Evolutionary conservation across 2,888 invertebrate species (phyloP).

Genomic region (Zootermopsis nevadensis): DNA sequence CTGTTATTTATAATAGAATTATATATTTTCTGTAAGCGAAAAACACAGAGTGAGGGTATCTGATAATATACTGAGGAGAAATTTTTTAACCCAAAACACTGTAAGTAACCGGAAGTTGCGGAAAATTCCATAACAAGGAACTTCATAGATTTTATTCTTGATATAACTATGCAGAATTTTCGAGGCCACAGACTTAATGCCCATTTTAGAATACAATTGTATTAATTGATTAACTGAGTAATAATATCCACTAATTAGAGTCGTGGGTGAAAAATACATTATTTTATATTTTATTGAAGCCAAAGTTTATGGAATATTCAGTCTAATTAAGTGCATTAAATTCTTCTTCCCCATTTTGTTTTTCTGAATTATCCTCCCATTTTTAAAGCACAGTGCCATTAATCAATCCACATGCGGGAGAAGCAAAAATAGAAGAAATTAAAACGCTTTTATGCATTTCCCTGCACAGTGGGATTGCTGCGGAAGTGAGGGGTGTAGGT

Average conservation of each 20-base stretch:
- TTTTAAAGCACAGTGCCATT: not conserved
- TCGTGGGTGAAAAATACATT: not conserved
- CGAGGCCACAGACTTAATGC: too few species aligned
- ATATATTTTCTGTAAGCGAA: too few species aligned
- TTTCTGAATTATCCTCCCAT: not conserved
- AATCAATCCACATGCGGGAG: not conserved
- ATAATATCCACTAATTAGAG: not conserved
- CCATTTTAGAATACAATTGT: not conserved
- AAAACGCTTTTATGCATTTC: conserved; percentile 4
- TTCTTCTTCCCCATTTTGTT: not conserved
- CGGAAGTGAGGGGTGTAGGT: not conserved
- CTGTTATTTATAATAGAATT: too few species aligned
- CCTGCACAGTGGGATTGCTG: not conserved
- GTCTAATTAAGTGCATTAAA: not conserved
- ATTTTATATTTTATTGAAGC: not conserved
- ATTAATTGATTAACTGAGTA: not conserved
- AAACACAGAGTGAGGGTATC: too few species aligned
- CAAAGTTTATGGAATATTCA: not conserved
- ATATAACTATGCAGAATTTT: too few species aligned
- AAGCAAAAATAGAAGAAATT: not conserved
- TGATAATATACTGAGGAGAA: too few species aligned
- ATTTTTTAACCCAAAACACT: too few species aligned
- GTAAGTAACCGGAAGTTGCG: too few species aligned
- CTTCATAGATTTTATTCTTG: too few species aligned
- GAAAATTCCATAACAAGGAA: too few species aligned